phyloP scores from a whole-genome alignment of 2,888 invertebrate genomes.

The Cylindroiulus punctatus region DNA sequence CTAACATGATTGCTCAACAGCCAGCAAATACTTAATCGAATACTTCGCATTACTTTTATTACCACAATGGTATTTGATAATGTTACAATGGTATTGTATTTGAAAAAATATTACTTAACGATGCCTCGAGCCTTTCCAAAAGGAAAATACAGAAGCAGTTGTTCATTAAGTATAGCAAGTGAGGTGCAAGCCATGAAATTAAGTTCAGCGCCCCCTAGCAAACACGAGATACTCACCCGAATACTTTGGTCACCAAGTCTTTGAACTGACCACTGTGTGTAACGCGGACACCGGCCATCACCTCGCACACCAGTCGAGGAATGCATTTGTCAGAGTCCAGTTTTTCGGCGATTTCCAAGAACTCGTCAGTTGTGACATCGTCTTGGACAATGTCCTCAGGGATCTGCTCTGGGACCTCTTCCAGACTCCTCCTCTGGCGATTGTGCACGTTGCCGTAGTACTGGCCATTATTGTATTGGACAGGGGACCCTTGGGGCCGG shows the following conservation, averaged over 20 bases:
- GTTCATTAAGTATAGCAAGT: too few relatives aligned
- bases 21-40: too few relatives aligned
- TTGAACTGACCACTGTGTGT: conserved; percentile 56
- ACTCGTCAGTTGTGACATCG: conserved; percentile 38
- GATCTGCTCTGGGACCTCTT: not conserved
- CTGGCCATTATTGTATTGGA: conserved; percentile 46
- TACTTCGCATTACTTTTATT: too few relatives aligned
- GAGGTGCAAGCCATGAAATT: not conserved
- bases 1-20: not conserved
- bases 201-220: conserved; percentile 29
- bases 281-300: conserved; percentile 54
- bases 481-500: conserved; percentile 35
- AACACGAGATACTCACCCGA: conserved; percentile 56
- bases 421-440: conserved; percentile 4
- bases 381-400: not conserved
- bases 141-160: too few relatives aligned
- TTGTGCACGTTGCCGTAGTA: conserved; percentile 54
- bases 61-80: too few relatives aligned
- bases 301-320: conserved; percentile 56
- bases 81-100: too few relatives aligned
- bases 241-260: conserved; percentile 56
- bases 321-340: conserved; percentile 57
- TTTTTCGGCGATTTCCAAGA: conserved; percentile 56
- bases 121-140: too few relatives aligned
- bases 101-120: too few relatives aligned